Conservation (phyloP, 2,888 invertebrate species). For the Drosophila ezoana region DNA sequence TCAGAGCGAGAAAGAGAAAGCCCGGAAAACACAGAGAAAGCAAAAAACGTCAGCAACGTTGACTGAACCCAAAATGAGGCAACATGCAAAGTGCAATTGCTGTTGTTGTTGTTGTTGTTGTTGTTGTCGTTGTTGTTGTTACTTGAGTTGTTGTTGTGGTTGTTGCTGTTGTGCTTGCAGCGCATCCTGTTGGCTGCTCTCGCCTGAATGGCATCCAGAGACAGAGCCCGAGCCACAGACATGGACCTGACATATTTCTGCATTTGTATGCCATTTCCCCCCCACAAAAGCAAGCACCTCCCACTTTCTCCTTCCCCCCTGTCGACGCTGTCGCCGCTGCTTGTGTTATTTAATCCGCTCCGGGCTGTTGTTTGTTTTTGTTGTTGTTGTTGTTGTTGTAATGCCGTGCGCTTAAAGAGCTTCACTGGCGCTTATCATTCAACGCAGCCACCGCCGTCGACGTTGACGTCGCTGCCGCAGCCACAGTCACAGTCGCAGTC, state of each 20-base stretch:
- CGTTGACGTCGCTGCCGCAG: slow-evolving; percentile 3
- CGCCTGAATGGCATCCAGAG: slow-evolving; percentile 16
- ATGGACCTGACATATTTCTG: slow-evolving; percentile 38
- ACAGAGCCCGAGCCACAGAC: slow-evolving; percentile 15
- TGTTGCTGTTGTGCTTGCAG: neutral
- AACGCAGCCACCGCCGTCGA: slow-evolving; percentile 33
- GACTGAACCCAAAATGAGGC: slow-evolving; percentile 32
- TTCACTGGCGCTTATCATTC: slow-evolving; percentile 69
- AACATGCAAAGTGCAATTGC: slow-evolving; percentile 18
- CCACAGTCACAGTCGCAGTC: slow-evolving; percentile 11
- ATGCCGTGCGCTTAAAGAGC: slow-evolving; percentile 63
- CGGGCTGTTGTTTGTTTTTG: slow-evolving; percentile 15
- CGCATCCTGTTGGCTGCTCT: slow-evolving; percentile 10
- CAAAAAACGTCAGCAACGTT: slow-evolving; percentile 20
- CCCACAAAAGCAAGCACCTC: too few species aligned
- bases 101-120: slow-evolving; percentile 4
- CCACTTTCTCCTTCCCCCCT: neutral
- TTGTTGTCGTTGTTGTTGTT: slow-evolving; percentile 9
- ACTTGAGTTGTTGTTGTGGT: slow-evolving; percentile 2
- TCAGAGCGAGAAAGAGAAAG: neutral
- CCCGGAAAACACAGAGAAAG: neutral
- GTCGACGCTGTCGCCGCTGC: slow-evolving; percentile 5
- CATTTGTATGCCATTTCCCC: slow-evolving; percentile 18
- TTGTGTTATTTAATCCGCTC: slow-evolving; percentile 46
- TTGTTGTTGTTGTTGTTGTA: slow-evolving; percentile 47